Conservation (phyloP, 2,888 invertebrate species). For the Xanthia togata region DNA sequence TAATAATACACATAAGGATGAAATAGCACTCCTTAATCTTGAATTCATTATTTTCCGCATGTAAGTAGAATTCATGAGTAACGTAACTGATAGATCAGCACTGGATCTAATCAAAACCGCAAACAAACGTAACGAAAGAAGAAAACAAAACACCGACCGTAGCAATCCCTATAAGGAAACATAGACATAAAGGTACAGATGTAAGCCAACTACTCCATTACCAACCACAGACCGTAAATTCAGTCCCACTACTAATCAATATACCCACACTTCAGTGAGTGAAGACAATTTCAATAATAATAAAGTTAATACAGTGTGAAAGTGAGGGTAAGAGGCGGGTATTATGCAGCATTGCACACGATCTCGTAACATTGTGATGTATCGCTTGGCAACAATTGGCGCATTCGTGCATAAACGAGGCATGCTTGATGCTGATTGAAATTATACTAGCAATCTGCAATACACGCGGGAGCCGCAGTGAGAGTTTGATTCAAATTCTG, state of each 20-base stretch:
- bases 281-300: constrained; percentile 56
- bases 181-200: constrained; percentile 6
- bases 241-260: constrained; percentile 47
- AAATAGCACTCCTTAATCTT: constrained; percentile 5
- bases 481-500: constrained; percentile 35
- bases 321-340: constrained; percentile 51
- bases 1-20: background rate
- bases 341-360: constrained; percentile 62
- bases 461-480: constrained; percentile 51
- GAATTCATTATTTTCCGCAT: background rate
- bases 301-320: constrained; percentile 51
- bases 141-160: constrained; percentile 14
- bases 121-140: constrained; percentile 6
- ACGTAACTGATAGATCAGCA: background rate
- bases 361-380: constrained; percentile 62
- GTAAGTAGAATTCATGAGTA: background rate
- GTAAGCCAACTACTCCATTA: constrained; percentile 55
- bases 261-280: constrained; percentile 32
- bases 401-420: constrained; percentile 63
- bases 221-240: constrained; percentile 51
- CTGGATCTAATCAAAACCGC: constrained; percentile 25
- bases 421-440: constrained; percentile 57
- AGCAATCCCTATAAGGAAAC: constrained; percentile 29
- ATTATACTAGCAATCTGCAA: constrained; percentile 56
- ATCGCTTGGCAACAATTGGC: constrained; percentile 51